Percentiles rank a stretch among this genome's conserved stretches.
phyloP scores from a whole-genome alignment of 2,888 invertebrate genomes.

The Tribolium freemani region DNA sequence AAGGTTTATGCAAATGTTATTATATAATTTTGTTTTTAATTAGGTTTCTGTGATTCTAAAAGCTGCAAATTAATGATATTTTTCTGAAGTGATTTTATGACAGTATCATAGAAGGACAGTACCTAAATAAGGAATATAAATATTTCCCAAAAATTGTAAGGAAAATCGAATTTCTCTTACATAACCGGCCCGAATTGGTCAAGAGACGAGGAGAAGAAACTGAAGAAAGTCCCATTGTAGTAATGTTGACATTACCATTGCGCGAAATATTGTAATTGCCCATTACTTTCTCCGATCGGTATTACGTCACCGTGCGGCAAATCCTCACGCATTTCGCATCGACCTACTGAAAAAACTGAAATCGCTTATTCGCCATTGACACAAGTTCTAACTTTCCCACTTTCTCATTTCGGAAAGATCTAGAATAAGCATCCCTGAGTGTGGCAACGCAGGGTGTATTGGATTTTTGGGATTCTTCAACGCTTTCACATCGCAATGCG shows the following conservation, averaged over 20 bases:
- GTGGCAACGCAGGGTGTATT: not conserved
- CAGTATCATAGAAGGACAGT: too few species aligned
- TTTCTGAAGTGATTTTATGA: not conserved
- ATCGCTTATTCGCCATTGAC: not conserved
- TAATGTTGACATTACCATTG: slow-evolving; percentile 14
- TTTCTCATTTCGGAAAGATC: not conserved
- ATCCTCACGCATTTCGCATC: slow-evolving; percentile 12
- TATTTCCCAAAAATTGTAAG: not conserved
- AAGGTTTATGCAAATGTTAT: not conserved
- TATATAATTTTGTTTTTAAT: not conserved
- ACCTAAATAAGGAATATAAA: too few species aligned
- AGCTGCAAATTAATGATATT: not conserved
- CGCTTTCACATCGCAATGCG: slow-evolving; percentile 6
- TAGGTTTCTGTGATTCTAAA: not conserved
- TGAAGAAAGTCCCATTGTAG: slow-evolving; percentile 23
- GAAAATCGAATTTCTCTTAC: not conserved
- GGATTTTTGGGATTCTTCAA: not conserved
- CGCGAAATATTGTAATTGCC: slow-evolving; percentile 23
- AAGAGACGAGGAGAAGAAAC: not conserved
- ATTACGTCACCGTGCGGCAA: slow-evolving; percentile 25
- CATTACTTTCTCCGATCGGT: slow-evolving; percentile 20
- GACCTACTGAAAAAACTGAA: not conserved
- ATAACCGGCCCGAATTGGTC: not conserved
- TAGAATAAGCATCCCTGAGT: not conserved
- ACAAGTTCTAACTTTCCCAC: not conserved